These are phyloP conservation scores for Watsonalla binaria DNA, from an alignment of 2,888 invertebrate genomes.

Conservation along the genomic window DNA sequence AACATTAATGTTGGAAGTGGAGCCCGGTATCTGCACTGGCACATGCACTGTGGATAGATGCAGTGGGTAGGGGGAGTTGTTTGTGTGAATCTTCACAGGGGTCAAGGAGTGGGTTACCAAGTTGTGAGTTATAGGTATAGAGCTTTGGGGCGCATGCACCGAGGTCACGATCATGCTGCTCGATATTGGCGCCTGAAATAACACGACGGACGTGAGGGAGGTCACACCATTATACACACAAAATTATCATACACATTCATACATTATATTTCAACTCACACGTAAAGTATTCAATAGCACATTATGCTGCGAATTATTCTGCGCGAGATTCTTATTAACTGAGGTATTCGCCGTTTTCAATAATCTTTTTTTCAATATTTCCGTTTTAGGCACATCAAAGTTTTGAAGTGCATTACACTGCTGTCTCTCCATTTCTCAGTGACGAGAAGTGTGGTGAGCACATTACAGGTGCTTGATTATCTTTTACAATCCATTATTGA, in stretches of 20 bases:
- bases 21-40: constrained; percentile 70
- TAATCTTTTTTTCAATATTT: constrained; percentile 75
- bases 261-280: constrained; percentile 50
- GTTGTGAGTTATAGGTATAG: constrained; percentile 65
- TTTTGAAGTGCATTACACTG: constrained; percentile 75
- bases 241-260: constrained; percentile 14
- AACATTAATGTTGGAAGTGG: constrained; percentile 67
- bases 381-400: constrained; percentile 72
- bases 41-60: constrained; percentile 71
- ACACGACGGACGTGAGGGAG: constrained; percentile 46
- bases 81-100: constrained; percentile 67
- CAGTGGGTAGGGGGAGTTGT: constrained; percentile 58
- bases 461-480: constrained; percentile 65
- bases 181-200: constrained; percentile 70
- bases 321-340: constrained; percentile 46
- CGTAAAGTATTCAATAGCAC: constrained; percentile 68
- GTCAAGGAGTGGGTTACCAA: constrained; percentile 68
- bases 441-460: constrained; percentile 48
- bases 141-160: constrained; percentile 67
- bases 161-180: constrained; percentile 75
- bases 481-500: constrained; percentile 57
- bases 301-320: constrained; percentile 62
- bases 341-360: constrained; percentile 59
- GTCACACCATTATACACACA: constrained; percentile 26
- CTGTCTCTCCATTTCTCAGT: constrained; percentile 73